These are phyloP conservation scores for Drosophila azteca DNA, from an alignment of 1,140 invertebrate species.

Conservation along the genomic window DNA sequence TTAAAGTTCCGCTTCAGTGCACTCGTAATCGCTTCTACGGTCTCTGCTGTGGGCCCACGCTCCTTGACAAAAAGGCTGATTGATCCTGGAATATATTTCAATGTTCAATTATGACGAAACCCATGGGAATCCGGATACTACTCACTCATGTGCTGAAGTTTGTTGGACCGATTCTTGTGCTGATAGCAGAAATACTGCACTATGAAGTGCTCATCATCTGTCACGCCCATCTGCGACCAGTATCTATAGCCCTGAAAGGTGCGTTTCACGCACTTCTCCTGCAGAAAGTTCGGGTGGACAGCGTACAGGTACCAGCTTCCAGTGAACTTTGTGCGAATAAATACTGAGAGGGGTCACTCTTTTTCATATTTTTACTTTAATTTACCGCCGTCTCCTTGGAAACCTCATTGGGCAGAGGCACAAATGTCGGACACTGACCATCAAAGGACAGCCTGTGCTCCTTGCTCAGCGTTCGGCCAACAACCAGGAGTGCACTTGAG, in stretches of 20 bases:
- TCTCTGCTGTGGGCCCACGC: not conserved
- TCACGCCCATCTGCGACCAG: constrained; percentile 11
- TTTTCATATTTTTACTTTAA: not conserved
- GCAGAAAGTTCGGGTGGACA: constrained; percentile 8
- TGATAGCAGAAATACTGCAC: constrained; percentile 24
- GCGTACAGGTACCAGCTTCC: constrained; percentile 21
- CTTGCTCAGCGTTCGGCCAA: not conserved
- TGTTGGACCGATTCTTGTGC: not conserved
- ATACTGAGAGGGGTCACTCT: too few relatives aligned
- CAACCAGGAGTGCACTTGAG: not conserved
- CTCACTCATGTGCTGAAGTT: constrained; percentile 12
- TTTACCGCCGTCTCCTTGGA: not conserved
- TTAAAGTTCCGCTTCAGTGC: constrained; percentile 24
- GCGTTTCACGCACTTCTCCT: constrained; percentile 13
- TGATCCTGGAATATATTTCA: constrained; percentile 5
- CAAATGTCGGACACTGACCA: constrained; percentile 12
- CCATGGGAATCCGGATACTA: too few relatives aligned
- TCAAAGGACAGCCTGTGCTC: not conserved
- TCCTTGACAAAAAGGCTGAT: constrained; percentile 14
- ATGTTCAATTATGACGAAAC: not conserved
- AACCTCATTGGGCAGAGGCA: not conserved
- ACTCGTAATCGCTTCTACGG: not conserved
- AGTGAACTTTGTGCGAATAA: constrained; percentile 4
- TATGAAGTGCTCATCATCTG: constrained; percentile 13
- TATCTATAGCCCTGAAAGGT: not conserved